phyloP scores from a whole-genome alignment of 1,140 invertebrate genomes.

The Oedothorax gibbosus region DNA sequence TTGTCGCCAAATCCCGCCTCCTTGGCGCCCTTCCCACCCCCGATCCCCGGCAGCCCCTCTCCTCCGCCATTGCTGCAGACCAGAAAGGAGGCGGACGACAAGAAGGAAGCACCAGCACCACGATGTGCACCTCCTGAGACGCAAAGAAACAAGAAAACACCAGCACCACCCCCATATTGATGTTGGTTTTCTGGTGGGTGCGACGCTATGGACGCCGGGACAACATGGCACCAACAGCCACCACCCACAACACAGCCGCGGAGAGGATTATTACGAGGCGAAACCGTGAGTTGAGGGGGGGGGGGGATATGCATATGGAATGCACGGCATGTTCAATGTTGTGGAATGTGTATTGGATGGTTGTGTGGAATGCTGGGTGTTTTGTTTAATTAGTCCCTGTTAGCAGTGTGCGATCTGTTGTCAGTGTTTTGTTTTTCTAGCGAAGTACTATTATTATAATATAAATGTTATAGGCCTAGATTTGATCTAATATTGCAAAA shows the following conservation, averaged over 20 bases:
- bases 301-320: background rate
- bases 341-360: background rate
- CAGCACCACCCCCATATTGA: background rate
- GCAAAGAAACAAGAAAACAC: conserved; percentile 1
- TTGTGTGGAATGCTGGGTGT: background rate
- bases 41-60: background rate
- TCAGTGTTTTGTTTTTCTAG: too few species aligned
- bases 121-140: background rate
- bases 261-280: background rate
- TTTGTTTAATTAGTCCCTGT: too few species aligned
- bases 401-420: too few species aligned
- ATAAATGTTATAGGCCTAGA: too few species aligned
- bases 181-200: conserved; percentile 50
- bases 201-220: conserved; percentile 32
- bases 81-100: too few species aligned
- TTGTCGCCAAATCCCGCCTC: too few species aligned
- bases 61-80: conserved; percentile 7
- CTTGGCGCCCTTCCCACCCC: too few species aligned
- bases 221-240: background rate
- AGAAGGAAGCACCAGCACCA: too few species aligned
- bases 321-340: background rate
- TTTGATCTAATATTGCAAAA: too few species aligned
- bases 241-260: background rate
- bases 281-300: background rate
- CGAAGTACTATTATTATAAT: too few species aligned